Evolutionary conservation across 2,888 invertebrate genomes (phyloP).

Genomic region (Volucella zonaria): DNA sequence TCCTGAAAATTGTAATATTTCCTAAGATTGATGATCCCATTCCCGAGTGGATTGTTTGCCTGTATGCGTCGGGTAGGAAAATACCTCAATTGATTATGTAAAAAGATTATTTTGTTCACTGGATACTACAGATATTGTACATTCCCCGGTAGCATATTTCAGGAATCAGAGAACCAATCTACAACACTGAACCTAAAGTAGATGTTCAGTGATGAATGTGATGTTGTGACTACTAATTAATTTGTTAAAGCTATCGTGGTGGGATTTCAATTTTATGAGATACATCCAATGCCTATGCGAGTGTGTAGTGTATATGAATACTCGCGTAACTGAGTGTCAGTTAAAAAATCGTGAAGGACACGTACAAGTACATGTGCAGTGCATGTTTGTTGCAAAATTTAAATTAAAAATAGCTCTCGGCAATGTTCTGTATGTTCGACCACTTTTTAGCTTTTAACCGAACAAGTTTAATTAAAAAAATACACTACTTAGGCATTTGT

Average conservation of each 20-base stretch:
- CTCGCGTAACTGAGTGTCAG: no score
- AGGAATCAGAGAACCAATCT: neutral
- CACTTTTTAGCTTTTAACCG: no score
- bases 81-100: conserved; percentile 30
- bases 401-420: no score
- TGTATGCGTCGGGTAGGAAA: neutral
- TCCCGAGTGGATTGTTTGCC: neutral
- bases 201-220: conserved; percentile 34
- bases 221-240: conserved; percentile 42
- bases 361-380: no score
- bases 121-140: conserved; percentile 19
- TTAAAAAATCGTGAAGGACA: no score
- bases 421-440: no score
- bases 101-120: conserved; percentile 47
- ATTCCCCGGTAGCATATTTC: conserved; percentile 6
- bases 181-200: neutral
- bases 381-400: no score
- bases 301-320: neutral
- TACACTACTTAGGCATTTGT: no score
- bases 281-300: neutral
- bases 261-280: conserved; percentile 5
- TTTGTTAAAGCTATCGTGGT: conserved; percentile 8
- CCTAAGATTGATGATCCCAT: conserved; percentile 14
- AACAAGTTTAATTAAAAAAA: no score
- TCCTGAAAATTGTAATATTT: neutral